Base-by-base conservation (phyloP, 2,113 vertebrate species). In the Ceuthmochares aereus region DNA sequence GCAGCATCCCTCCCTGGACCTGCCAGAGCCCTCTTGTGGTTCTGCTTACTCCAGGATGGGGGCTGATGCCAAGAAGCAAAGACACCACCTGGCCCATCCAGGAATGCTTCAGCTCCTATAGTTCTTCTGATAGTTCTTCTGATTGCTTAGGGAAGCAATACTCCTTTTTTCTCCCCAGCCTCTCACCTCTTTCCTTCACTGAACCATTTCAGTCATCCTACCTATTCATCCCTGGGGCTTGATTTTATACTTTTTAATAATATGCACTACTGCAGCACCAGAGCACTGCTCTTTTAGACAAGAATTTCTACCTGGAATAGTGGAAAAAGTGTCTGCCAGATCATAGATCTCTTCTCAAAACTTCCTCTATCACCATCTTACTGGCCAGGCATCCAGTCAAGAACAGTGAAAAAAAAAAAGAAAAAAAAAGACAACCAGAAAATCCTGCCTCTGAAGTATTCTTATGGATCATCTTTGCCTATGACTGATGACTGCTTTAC, bases 41-140 rank as follows among this genome's bases (percentile, higher is more conserved):
- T 32, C 17, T 37, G 9, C 29, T 37, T 87, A 74, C 51, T 74
- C 26, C 40, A 74, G 37, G 36, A 6, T 14, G 6, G 17, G 9
- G 7, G 3, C 7, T 47, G 54, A 81, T 36, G 55, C 29, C 32
- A 60, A 60, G 37, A 22, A 76, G 17, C 7, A 59, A 64, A 52
- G 30, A 30, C 14, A 55, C 8, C 0, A 2, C 23, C 62, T 7
- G 10, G 15, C 22, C 40, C 34, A 12, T 27, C 26, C 3, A 4
- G 15, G 12, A 34, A 43, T 54, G 5, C 4, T 76, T 72, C 34
- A 45, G 17, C 16, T 82, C 14, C n/a, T 52, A 21, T 4, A 1
- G 47, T 5, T 82, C 11, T 34, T 58, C 51, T n/a, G n/a, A n/a
- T n/a, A n/a, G n/a, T n/a, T n/a, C 36, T 45, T 23, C 26, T 29